Evolutionary conservation across 2,797 vertebrate species (phyloP).

Genomic region (Gobio occitaniae): DNA sequence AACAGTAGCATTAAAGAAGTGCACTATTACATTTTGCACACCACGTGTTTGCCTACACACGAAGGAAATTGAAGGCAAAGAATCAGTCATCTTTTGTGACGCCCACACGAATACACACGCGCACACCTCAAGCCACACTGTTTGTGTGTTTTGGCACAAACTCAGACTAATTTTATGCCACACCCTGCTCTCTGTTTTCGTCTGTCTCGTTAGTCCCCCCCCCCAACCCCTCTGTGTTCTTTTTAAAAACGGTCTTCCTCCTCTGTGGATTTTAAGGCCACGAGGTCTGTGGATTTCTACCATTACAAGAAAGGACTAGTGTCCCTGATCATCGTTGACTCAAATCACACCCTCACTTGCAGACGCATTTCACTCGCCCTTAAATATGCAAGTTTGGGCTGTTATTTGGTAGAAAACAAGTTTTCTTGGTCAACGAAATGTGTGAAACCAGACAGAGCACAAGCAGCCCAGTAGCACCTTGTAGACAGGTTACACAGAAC

Average conservation of each 20-base stretch:
- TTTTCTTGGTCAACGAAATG: not conserved
- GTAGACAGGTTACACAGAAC: slow-evolving; percentile 48
- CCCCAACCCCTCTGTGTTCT: not conserved
- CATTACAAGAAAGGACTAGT: not conserved
- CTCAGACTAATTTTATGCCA: not conserved
- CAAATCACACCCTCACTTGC: slow-evolving; percentile 22
- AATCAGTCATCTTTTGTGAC: slow-evolving; percentile 4
- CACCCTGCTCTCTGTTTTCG: slow-evolving; percentile 3
- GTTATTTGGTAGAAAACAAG: slow-evolving; percentile 11
- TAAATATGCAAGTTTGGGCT: slow-evolving; percentile 50
- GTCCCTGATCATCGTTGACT: not conserved
- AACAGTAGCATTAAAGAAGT: slow-evolving; percentile 46
- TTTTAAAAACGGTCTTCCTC: slow-evolving; percentile 50
- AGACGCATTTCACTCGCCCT: slow-evolving; percentile 27
- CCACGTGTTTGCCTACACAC: not conserved
- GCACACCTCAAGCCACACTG: slow-evolving; percentile 29
- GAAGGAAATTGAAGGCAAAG: slow-evolving; percentile 15
- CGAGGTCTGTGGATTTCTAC: slow-evolving; percentile 11
- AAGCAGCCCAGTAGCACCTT: slow-evolving; percentile 52
- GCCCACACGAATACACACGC: slow-evolving; percentile 29
- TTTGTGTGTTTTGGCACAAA: slow-evolving; percentile 33
- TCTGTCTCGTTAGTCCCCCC: not conserved
- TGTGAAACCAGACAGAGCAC: slow-evolving; percentile 46
- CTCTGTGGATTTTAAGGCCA: slow-evolving; percentile 32
- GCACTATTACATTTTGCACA: slow-evolving; percentile 48